These are phyloP conservation scores for Potorous gilbertii DNA, from an alignment of 2,797 vertebrate genomes.

Conservation along the genomic window DNA sequence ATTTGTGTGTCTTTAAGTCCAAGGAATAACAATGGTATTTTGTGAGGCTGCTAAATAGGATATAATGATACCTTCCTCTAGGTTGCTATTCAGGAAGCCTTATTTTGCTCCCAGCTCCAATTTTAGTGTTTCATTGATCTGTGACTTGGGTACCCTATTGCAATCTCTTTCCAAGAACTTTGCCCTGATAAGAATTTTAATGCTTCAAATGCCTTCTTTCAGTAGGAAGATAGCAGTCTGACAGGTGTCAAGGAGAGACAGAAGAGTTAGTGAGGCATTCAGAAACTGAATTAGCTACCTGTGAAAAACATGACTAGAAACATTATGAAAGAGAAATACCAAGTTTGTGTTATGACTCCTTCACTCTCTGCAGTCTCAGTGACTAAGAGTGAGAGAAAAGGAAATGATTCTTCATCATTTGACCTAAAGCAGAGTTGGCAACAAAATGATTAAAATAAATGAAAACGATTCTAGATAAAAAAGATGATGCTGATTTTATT, in stretches of 20 bases:
- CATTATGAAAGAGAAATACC: slow-evolving; percentile 55
- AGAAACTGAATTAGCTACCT: slow-evolving; percentile 67
- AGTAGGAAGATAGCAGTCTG: slow-evolving; percentile 47
- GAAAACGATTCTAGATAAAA: not conserved
- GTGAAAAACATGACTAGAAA: slow-evolving; percentile 44
- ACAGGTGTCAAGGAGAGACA: slow-evolving; percentile 57
- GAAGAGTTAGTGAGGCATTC: slow-evolving; percentile 56
- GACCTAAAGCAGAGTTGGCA: not conserved
- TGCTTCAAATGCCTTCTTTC: slow-evolving; percentile 39
- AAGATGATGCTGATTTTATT: not conserved
- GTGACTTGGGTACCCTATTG: not conserved
- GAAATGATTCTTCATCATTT: not conserved
- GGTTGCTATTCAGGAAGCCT: not conserved
- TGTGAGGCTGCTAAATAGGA: not conserved
- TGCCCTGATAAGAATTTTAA: slow-evolving; percentile 59
- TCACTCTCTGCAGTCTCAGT: not conserved
- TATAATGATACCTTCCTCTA: not conserved
- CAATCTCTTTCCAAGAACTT: slow-evolving; percentile 58
- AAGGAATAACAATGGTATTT: not conserved
- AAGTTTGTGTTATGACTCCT: slow-evolving; percentile 47
- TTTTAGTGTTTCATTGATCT: slow-evolving; percentile 9
- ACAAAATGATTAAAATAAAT: not conserved
- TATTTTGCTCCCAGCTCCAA: not conserved
- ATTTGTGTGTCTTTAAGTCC: slow-evolving; percentile 12
- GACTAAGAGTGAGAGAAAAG: not conserved